These are phyloP conservation scores for Limnephilus marmoratus DNA, from an alignment of 2,888 invertebrate genomes.

Conservation along the genomic window DNA sequence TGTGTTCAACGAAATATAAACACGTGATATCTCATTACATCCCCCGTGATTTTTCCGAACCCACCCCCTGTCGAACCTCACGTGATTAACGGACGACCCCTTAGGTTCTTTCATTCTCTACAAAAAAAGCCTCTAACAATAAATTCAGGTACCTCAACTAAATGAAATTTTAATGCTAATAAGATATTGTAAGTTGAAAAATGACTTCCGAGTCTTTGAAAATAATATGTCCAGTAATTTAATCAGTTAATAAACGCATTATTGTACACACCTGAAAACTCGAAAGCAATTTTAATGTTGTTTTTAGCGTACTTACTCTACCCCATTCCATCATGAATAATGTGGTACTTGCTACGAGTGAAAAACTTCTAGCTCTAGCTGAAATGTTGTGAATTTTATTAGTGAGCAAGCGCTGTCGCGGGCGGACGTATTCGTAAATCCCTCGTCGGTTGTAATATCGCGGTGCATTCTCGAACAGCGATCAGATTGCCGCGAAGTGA, in stretches of 20 bases:
- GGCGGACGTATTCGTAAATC: constrained; percentile 19
- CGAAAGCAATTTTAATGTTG: neutral
- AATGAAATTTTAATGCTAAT: too few species aligned
- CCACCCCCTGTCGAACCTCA: too few species aligned
- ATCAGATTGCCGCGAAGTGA: constrained; percentile 42
- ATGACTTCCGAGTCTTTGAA: too few species aligned
- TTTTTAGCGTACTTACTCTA: neutral
- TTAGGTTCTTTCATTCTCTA: too few species aligned
- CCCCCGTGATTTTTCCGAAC: too few species aligned
- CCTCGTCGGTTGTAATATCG: neutral
- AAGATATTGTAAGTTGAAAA: too few species aligned
- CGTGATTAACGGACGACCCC: too few species aligned
- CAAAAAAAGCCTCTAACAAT: too few species aligned
- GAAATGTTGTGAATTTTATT: constrained; percentile 22
- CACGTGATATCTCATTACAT: too few species aligned
- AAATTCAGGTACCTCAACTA: too few species aligned
- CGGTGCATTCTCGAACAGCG: neutral
- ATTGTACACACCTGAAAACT: neutral
- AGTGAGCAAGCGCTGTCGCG: constrained; percentile 27
- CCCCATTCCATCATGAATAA: constrained; percentile 4
- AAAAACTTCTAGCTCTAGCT: constrained; percentile 21
- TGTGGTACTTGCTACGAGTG: neutral
- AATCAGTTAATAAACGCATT: neutral
- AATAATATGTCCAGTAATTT: too few species aligned
- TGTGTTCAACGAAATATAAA: too few species aligned